Conservation (phyloP, 2,113 vertebrate genomes). For the Colinus virginianus region DNA sequence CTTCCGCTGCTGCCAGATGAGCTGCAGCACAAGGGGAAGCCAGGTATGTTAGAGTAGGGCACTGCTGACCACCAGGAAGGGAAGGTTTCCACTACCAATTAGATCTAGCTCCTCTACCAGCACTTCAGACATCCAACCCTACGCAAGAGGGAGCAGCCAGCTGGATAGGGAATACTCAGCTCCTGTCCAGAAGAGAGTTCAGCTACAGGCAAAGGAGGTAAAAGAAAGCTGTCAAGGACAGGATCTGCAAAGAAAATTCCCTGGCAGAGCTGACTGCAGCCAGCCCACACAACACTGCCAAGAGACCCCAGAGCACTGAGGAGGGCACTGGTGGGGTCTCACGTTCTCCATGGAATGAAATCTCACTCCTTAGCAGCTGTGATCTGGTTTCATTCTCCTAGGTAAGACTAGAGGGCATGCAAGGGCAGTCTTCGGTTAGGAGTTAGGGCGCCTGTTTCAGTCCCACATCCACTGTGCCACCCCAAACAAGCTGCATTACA, state of each 20-base stretch:
- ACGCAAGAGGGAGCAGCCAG: background rate
- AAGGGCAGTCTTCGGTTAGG: background rate
- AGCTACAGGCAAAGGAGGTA: background rate
- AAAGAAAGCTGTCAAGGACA: background rate
- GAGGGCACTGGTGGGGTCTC: background rate
- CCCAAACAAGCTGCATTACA: background rate
- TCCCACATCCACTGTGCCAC: background rate
- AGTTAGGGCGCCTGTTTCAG: background rate
- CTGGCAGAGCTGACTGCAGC: background rate
- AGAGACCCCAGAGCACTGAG: background rate
- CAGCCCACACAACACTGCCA: background rate
- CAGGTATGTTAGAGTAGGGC: background rate
- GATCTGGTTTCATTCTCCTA: background rate
- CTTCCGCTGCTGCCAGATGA: slow-evolving; percentile 83
- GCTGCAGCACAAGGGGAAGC: slow-evolving; percentile 56
- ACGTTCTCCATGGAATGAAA: background rate
- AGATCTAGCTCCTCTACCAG: background rate
- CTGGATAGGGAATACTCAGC: background rate
- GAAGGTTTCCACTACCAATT: background rate
- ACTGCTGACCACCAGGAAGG: background rate
- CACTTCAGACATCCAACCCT: background rate
- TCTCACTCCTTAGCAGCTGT: background rate
- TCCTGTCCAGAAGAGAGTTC: background rate
- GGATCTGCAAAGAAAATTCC: background rate
- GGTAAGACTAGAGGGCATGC: background rate